Base-by-base conservation (phyloP, 2,797 vertebrate species). In the Galaxias olidus region DNA sequence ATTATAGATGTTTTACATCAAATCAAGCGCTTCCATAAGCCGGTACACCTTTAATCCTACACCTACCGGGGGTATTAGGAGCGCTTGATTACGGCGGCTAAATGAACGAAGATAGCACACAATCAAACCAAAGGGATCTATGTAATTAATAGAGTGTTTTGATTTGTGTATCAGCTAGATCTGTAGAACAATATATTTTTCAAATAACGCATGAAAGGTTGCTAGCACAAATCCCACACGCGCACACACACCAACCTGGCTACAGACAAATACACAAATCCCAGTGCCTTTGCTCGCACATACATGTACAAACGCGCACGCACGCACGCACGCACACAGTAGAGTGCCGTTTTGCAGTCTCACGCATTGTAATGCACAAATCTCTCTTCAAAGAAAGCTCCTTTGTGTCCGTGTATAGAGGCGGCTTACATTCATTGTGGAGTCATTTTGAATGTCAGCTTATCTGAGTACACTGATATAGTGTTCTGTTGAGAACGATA, bases 371-470 rank as follows among this genome's bases (percentile, higher is more conserved):
- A 57, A 74, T 66, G 55, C 53, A 66, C 76, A 85, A 84, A 84
- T 83, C 82, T 81, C 78, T 59, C 60, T 65, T 85, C 79, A 84
- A 75, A 79, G 65, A 74, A 55, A 66, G 66, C 72, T 78, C 73
- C 71, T 77, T 79, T 83, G 75, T 81, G 83, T 64, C 56, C 14
- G 69, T 79, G 81, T 84, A 76, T 55, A 71, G 73, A 44, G 77
- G 81, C 80, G 68, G 81, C 75, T 85, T 82, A 81, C 77, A 82
- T 55, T 79, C 81, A 83, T 75, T 78, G 82, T 78, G 0, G 14
- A 80, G 59, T 84, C 78, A 80, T 82, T 84, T 80, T 75, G 67
- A 71, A 64, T 72, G 76, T 81, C 74, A 79, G 83, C 74, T 81
- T 81, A 83, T 82, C 72, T 68, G 44, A 11, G 30, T 47, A 14